Evolutionary conservation across 2,888 invertebrate genomes (phyloP).

Genomic region (Metallyticus violacea): DNA sequence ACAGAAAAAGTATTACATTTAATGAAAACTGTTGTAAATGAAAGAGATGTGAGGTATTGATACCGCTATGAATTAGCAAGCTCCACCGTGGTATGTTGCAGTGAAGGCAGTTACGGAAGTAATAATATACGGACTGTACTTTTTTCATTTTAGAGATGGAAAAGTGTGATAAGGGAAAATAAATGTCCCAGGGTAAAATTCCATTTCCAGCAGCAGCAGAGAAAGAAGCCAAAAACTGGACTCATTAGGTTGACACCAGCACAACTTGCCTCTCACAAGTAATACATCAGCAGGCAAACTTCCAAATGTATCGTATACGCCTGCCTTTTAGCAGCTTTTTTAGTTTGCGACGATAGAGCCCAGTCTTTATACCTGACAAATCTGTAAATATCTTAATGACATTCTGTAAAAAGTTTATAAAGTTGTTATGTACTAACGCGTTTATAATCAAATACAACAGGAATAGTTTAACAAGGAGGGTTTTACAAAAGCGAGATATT

Average conservation of each 20-base stretch:
- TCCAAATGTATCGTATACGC: background rate
- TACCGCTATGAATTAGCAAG: too few relatives aligned
- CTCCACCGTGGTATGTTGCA: too few relatives aligned
- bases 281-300: background rate
- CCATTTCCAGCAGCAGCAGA: background rate
- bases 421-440: too few relatives aligned
- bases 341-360: background rate
- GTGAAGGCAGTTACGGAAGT: background rate
- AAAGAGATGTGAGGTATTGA: too few relatives aligned
- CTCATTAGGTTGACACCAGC: background rate
- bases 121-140: background rate
- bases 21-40: too few relatives aligned
- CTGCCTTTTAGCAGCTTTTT: too few relatives aligned
- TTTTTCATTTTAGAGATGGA: slow-evolving; percentile 17
- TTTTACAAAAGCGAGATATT: too few relatives aligned
- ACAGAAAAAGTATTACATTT: too few relatives aligned
- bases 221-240: background rate
- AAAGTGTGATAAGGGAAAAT: slow-evolving; percentile 2
- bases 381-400: background rate
- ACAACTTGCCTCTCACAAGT: background rate
- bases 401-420: too few relatives aligned
- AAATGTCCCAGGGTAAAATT: slow-evolving; percentile 7
- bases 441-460: too few relatives aligned
- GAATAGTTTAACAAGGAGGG: too few relatives aligned
- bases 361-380: background rate